Evolutionary conservation across 1,140 invertebrate genomes (phyloP).

Genomic region (Phortica variegata): DNA sequence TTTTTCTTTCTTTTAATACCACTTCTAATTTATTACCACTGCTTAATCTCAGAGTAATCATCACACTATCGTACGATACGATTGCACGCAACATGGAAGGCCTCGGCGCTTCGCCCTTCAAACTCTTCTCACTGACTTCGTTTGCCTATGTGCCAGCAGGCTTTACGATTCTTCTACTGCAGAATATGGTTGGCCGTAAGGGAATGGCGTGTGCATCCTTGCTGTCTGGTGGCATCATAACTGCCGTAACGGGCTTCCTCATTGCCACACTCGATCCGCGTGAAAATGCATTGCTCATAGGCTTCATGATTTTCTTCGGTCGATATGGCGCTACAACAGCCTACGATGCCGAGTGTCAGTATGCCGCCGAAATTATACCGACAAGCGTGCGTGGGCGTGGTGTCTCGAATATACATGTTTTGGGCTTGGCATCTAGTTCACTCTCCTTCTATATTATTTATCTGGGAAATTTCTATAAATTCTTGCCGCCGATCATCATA

Average conservation of each 20-base stretch:
- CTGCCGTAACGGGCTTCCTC: conserved; percentile 41
- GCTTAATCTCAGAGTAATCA: conserved; percentile 62
- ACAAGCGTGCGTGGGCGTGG: conserved; percentile 64
- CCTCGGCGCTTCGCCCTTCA: conserved; percentile 60
- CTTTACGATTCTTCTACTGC: conserved; percentile 59
- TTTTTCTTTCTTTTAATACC: neutral
- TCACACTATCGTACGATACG: conserved; percentile 65
- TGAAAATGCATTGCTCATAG: conserved; percentile 36
- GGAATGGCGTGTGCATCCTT: conserved; percentile 61
- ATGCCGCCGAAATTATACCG: conserved; percentile 67
- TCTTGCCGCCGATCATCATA: conserved; percentile 61
- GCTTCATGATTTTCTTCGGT: conserved; percentile 58
- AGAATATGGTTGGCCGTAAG: conserved; percentile 63
- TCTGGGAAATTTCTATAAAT: conserved; percentile 57
- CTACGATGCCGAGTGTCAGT: conserved; percentile 65
- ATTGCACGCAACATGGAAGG: conserved; percentile 64
- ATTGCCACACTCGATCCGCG: conserved; percentile 35
- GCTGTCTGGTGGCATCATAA: conserved; percentile 60
- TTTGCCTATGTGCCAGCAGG: conserved; percentile 62
- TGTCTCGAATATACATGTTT: conserved; percentile 61
- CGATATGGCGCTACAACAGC: conserved; percentile 65
- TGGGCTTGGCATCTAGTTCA: conserved; percentile 58
- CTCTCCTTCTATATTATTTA: conserved; percentile 51
- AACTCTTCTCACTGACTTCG: conserved; percentile 61
- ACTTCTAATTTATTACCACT: no score